Base-by-base conservation (phyloP, 2,888 invertebrate genomes). In the Drosophila robusta region DNA sequence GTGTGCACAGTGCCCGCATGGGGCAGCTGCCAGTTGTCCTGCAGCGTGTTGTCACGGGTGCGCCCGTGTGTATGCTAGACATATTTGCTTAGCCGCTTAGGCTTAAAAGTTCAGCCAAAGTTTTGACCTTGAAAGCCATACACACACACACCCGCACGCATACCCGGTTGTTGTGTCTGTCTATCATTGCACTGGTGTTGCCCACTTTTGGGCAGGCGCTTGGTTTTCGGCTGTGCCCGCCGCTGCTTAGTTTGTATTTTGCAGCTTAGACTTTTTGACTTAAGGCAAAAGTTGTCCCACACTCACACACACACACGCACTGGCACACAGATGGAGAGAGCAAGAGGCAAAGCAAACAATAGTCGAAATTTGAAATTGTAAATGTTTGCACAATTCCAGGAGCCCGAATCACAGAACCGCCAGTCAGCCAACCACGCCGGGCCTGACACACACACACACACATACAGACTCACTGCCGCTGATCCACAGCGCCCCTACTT, bases 321-420 rank as follows among this genome's bases (percentile, higher is more conserved):
- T 57, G 24, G 50, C 29, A 58, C 11, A 45, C 16, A 61, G 34
- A 50, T 38, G 8, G 29, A 16, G 36, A 11, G 34, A 32, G 38
- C 39, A 36, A 61, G 54, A 44, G 62, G 55, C 54, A 70, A 86
- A 74, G 75, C 71, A 77, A 87, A 87, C 81, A 87, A 78, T 73
- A 78, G 80, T 80, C 56, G 70, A 89, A 82, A 81, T 88, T 79
- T 86, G 81, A 84, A 87, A 82, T 89, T 87, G 82, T 78, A 82
- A 87, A 89, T 87, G 80, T 89, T 89, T 87, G 78, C 84, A 80
- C 73, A 75, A 72, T 67, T 75, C 60, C 60, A 72, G 77, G 52
- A 77, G 56, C 62, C 58, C 52, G 51, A 75, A 64, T 66, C 77
- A 71, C 62, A 75, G 58, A 66, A 50, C 65, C 62, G 42, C 68